Conservation (phyloP, 2,797 vertebrate genomes). For the Crax fasciolata region DNA sequence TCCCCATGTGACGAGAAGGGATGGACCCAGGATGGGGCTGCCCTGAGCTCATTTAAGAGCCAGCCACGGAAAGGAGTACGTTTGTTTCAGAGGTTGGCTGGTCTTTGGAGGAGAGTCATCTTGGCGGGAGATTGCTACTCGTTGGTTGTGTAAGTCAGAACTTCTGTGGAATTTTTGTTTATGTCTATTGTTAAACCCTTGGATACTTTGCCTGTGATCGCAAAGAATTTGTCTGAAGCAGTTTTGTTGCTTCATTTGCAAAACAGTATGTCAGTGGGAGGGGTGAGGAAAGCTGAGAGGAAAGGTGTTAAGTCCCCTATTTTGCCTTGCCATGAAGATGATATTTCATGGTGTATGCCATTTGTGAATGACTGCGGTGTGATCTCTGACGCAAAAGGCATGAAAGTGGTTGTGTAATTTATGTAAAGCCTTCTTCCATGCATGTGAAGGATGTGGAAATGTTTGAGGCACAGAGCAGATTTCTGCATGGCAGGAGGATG, state of each 20-base stretch:
- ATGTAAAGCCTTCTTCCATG: background rate
- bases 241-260: accelerated
- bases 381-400: background rate
- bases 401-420: background rate
- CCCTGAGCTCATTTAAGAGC: too few species aligned
- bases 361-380: accelerated
- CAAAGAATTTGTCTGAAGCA: too few species aligned
- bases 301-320: background rate
- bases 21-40: too few species aligned
- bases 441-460: accelerated
- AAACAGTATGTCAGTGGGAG: background rate
- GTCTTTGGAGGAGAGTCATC: too few species aligned
- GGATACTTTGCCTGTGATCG: too few species aligned
- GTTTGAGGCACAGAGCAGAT: background rate
- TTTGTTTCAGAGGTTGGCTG: too few species aligned
- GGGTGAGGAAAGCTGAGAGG: background rate
- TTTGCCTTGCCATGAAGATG: background rate
- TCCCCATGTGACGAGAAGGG: too few species aligned
- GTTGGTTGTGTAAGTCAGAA: too few species aligned
- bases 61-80: too few species aligned
- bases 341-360: background rate
- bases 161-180: too few species aligned
- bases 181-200: too few species aligned
- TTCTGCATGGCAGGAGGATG: accelerated
- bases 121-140: too few species aligned